A percentile compares a stretch with the other conserved stretches of the same genome.
Evolutionary conservation across 2,797 vertebrate species (phyloP).

Genomic region (Sebastes minor): DNA sequence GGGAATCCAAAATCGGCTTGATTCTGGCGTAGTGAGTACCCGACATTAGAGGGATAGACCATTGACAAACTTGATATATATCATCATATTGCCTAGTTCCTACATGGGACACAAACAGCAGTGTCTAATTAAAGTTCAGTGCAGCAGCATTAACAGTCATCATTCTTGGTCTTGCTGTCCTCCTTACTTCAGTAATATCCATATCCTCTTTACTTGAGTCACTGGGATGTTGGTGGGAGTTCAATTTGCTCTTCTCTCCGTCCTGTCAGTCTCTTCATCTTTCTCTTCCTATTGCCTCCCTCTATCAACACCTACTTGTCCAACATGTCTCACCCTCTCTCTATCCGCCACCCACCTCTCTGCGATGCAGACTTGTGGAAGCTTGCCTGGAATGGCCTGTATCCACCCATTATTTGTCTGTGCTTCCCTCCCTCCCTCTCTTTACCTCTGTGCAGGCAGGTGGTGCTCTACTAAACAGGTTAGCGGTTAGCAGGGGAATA

Average conservation of each 20-base stretch:
- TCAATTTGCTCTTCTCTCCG: neutral
- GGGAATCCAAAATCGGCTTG: too few species aligned
- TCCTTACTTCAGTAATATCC: conserved; percentile 1
- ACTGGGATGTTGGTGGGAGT: neutral
- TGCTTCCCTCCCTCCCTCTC: neutral
- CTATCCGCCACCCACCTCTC: conserved; percentile 25
- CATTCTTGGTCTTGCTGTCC: neutral
- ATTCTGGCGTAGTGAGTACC: too few species aligned
- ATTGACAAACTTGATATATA: neutral
- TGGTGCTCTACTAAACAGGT: conserved; percentile 53
- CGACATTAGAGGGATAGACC: neutral
- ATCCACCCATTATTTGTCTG: conserved; percentile 11
- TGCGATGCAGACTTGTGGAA: conserved; percentile 50
- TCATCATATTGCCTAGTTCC: neutral
- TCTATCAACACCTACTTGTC: conserved; percentile 26
- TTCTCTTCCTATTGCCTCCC: conserved; percentile 5
- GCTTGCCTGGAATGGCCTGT: conserved; percentile 65
- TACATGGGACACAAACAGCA: neutral
- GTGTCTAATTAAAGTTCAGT: neutral
- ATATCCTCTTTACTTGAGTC: neutral
- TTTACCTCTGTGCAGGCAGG: conserved; percentile 34
- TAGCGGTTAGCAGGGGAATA: conserved; percentile 35
- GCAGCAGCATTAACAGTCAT: neutral
- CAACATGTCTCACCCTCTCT: conserved; percentile 16
- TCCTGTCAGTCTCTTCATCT: conserved; percentile 2